Evolutionary conservation across 2,113 vertebrate species (phyloP), one percentile per base, ranked within the genome.

Genomic region (Cichladusa arquata): DNA sequence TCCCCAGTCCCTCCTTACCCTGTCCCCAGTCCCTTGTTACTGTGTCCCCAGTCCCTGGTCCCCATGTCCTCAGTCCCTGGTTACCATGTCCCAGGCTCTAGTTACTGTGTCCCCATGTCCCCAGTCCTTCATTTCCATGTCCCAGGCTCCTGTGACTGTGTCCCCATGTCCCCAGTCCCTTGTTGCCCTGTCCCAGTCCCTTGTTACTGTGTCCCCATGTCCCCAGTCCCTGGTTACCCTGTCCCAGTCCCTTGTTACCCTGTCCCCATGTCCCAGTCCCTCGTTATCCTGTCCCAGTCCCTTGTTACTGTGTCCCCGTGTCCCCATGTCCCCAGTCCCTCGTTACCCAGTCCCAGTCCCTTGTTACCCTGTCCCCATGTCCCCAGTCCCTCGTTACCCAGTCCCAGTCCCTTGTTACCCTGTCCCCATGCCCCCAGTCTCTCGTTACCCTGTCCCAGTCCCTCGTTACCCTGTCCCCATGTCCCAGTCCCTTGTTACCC

Each of bases 351-450:
- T 48, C 44, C 47, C 23, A 50, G 23, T 14, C 47, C 13, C 74
- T 53, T 3, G 0, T 51, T 51, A 86, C 99, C 98, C 71, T 28
- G 90, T 99, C 34, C 67, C 36, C 19, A 12, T 20, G 34, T 12
- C 33, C 71, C 54, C 54, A 28, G 11, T 11, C 31, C 19, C 12
- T 25, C 7, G 2, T 48, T 48, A 25, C 24, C 1, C 0, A 15
- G 20, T 24, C 58, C 57, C 16, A 40, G 25, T 28, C 14, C 12
- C 47, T 48, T 5, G 3, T 48, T 48, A 48, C 47, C 11, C 7
- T 48, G 24, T 48, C 23, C 45, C 45, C 34, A 36, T 11, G 7
- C 47, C 23, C 34, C 29, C 56, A 31, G n/a, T 24, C 44, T 4
- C 42, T 40, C 0, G 0, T 62, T 15, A 31, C 26, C 4, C 0